Percentiles rank a stretch among this genome's conserved stretches.
Conservation (phyloP, 2,888 invertebrate genomes). For the Galeruca laticollis region DNA sequence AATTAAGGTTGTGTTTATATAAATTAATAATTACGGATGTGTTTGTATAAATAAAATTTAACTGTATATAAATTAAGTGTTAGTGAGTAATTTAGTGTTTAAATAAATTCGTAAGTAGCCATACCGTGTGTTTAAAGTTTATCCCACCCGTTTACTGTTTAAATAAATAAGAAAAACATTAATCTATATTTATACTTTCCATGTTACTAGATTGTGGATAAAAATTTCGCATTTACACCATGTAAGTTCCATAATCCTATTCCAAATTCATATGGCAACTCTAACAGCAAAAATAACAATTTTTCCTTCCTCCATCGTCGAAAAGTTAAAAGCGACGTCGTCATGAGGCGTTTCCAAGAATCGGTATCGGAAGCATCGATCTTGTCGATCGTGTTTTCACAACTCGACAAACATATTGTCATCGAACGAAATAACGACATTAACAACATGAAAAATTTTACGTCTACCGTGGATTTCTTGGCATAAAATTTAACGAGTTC, state of each 20-base stretch:
- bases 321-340: background rate
- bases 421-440: slow-evolving; percentile 4
- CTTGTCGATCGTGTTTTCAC: background rate
- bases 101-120: too few species aligned
- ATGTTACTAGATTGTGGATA: too few species aligned
- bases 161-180: too few species aligned
- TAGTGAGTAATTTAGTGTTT: too few species aligned
- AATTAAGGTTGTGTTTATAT: too few species aligned
- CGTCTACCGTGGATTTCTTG: background rate
- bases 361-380: background rate
- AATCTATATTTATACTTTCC: too few species aligned
- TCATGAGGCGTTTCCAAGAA: background rate
- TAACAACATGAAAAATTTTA: slow-evolving; percentile 1
- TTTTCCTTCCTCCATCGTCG: background rate
- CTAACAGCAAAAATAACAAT: slow-evolving; percentile 2
- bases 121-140: too few species aligned
- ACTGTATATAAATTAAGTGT: too few species aligned
- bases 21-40: too few species aligned
- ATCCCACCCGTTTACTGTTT: too few species aligned
- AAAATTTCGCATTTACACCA: background rate
- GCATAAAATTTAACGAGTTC: background rate
- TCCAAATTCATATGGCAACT: background rate
- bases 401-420: slow-evolving; percentile 1
- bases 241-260: background rate
- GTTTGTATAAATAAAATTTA: too few species aligned